Percentiles rank a stretch among this genome's conserved stretches.
Conservation (phyloP, 2,113 vertebrate genomes). For the Trogon surrucura region DNA sequence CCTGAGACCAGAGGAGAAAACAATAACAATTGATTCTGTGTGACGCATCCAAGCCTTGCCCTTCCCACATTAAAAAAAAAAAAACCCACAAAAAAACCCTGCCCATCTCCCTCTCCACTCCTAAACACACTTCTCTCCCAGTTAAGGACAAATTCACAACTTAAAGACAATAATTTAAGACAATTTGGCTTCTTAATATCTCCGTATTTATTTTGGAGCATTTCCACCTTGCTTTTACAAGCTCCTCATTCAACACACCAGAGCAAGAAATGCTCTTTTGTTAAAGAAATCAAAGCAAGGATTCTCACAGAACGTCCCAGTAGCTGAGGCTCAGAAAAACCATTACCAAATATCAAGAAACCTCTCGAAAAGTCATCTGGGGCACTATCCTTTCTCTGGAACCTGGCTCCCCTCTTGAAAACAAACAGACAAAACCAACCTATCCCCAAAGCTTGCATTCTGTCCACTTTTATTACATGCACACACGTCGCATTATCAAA, state of each 20-base stretch:
- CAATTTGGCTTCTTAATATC: neutral
- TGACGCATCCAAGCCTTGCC: neutral
- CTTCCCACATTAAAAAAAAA: neutral
- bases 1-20: neutral
- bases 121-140: neutral
- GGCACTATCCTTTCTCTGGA: neutral
- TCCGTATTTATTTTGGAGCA: neutral
- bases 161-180: neutral
- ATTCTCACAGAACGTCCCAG: neutral
- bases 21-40: neutral
- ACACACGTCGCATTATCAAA: neutral
- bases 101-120: neutral
- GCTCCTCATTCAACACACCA: neutral
- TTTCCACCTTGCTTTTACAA: neutral
- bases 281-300: neutral
- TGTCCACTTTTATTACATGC: neutral
- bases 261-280: neutral
- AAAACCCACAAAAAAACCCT: neutral
- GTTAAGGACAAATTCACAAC: neutral
- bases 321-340: neutral
- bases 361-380: neutral
- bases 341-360: neutral
- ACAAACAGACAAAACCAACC: neutral
- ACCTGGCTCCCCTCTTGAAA: neutral
- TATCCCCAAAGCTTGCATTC: neutral